Evolutionary conservation across 2,888 invertebrate genomes (phyloP), one percentile per base, ranked within the genome.

Genomic region (Poecilobothrus nobilitatus): DNA sequence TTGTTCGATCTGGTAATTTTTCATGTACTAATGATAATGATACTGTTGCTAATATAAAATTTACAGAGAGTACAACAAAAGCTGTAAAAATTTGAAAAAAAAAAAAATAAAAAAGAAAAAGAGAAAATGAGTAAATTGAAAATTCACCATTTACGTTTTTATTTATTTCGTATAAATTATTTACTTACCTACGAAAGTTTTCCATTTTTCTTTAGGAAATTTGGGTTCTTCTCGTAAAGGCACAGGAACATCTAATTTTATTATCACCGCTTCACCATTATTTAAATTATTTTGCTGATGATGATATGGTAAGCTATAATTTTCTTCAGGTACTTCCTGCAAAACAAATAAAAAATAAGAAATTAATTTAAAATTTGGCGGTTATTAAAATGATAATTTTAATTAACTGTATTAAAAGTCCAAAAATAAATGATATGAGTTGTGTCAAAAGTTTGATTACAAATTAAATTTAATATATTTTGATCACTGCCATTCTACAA

Each of bases 21-120:
- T 95, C 94, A 83, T 95, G 95, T 71, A 94, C 91, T 79, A 92
- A 83, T 74, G 94, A 91, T 76, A 95, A 85, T 69, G 92, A 91
- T 77, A 89, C 83, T 70, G 88, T 86, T 71, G 88, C 88, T 74
- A 88, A 76, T 74, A 88, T 81, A 78, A 88, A 88, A 80, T 86
- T 88, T 74, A 86, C 83, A 75, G 84, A 81, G 81, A 88, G 83
- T 75, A 88, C 84, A 71, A 88, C 77, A 76, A 87, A 86, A 75
- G 87, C 87, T 87, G 83, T 63, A 84, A 84, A 66, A 73, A 74
- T 74, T n/a, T 73, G 75, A 70, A 67, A 74, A 73, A 70, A 71
- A 64, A 66, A 37, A 65, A 34, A 41, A 68, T 65, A 65, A 65
- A 62, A 63, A 67, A 53, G n/a, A n/a, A n/a, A n/a, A n/a, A n/a